Conservation (phyloP, 2,113 vertebrate species). For the Vombatus ursinus region DNA sequence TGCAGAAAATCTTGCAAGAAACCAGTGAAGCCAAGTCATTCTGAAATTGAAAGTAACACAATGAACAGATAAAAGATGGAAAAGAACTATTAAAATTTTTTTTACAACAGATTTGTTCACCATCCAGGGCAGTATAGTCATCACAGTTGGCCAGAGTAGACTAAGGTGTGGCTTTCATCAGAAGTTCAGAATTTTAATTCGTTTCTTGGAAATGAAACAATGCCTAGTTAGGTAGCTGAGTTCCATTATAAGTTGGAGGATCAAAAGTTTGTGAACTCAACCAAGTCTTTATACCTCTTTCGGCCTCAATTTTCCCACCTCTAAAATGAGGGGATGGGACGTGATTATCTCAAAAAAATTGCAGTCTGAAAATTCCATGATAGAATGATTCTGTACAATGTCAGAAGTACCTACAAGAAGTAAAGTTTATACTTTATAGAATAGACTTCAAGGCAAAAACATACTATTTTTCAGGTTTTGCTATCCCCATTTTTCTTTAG, state of each 20-base stretch:
- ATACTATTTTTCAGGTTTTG: slow-evolving; percentile 3
- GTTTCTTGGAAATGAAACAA: background rate
- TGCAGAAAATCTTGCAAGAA: background rate
- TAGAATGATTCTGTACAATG: background rate
- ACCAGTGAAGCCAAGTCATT: background rate
- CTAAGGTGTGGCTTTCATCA: background rate
- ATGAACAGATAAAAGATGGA: background rate
- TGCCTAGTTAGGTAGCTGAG: background rate
- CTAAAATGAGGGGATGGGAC: background rate
- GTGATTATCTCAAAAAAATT: background rate
- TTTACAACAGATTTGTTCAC: background rate
- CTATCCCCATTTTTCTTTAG: background rate
- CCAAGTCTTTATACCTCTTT: background rate
- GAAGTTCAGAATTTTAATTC: background rate
- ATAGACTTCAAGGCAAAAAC: background rate
- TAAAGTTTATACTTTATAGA: slow-evolving; percentile 21
- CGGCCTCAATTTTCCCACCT: background rate
- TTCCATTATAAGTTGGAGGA: background rate
- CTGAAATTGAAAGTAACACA: background rate
- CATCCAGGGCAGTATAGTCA: background rate
- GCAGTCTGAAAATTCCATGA: slow-evolving; percentile 16
- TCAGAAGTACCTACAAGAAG: slow-evolving; percentile 28
- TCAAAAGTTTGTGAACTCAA: background rate
- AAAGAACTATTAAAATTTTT: background rate
- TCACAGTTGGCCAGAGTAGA: background rate